phyloP scores from a whole-genome alignment of 64 coral and sea anemone species.

The Dendrophyllia cribrosa region DNA sequence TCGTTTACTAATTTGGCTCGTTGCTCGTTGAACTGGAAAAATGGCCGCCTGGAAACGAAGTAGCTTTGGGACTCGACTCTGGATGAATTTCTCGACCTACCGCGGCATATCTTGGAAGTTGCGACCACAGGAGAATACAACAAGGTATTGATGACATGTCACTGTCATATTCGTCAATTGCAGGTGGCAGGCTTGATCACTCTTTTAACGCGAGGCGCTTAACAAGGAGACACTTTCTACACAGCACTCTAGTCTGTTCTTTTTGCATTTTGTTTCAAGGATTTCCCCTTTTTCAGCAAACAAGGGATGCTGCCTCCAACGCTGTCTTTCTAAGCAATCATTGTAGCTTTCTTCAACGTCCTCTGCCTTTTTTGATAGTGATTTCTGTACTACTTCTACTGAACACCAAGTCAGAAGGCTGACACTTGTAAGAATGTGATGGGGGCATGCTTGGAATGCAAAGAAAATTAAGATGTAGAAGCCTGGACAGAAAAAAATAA shows the following conservation, averaged over 20 bases:
- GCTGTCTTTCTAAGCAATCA: neutral
- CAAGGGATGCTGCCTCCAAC: neutral
- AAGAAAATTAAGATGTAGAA: neutral
- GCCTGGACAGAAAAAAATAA: slow-evolving; percentile 15
- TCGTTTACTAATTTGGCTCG: too few species aligned
- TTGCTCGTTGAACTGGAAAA: too few species aligned
- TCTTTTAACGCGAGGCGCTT: neutral
- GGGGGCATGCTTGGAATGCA: neutral
- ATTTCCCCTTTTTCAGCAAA: neutral
- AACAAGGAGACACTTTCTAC: neutral
- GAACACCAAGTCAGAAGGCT: neutral
- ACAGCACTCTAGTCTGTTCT: neutral
- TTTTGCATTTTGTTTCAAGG: neutral
- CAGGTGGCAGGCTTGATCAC: neutral
- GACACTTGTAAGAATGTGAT: neutral
- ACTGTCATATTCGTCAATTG: neutral
- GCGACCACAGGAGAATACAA: too few species aligned
- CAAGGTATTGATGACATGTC: neutral
- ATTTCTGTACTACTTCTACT: neutral
- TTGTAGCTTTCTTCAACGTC: neutral
- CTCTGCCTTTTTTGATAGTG: neutral
- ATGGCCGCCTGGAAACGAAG: too few species aligned
- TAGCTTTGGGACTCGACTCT: too few species aligned
- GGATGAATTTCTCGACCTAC: too few species aligned
- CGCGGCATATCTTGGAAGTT: too few species aligned